phyloP scores from a whole-genome alignment of 2,797 vertebrate species.

The Xyrichtys novacula region DNA sequence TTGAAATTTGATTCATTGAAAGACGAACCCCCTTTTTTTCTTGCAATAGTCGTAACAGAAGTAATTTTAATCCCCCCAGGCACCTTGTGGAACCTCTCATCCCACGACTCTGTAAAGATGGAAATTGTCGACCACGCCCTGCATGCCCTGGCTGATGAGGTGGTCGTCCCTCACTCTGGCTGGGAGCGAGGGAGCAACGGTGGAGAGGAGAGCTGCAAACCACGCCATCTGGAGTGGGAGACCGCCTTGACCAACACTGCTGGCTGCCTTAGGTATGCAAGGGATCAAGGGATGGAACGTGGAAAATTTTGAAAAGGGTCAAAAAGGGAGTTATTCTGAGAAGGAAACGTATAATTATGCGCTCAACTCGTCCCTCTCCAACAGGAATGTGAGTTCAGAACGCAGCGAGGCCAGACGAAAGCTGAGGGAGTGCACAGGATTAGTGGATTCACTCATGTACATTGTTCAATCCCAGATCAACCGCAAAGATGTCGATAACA shows the following conservation, averaged over 20 bases:
- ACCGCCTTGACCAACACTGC: constrained; percentile 96
- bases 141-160: constrained; percentile 93
- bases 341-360: constrained; percentile 51
- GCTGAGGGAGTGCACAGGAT: constrained; percentile 92
- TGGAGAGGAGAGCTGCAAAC: constrained; percentile 92
- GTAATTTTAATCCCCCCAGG: constrained; percentile 76
- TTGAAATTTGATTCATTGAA: constrained; percentile 1
- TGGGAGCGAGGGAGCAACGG: constrained; percentile 91
- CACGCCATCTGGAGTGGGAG: constrained; percentile 96
- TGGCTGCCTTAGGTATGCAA: constrained; percentile 93
- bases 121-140: constrained; percentile 97
- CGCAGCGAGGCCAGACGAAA: constrained; percentile 95
- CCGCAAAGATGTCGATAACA: constrained; percentile 95
- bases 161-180: constrained; percentile 94
- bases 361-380: constrained; percentile 30
- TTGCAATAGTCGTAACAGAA: not conserved
- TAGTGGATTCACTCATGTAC: constrained; percentile 96
- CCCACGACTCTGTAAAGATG: constrained; percentile 98
- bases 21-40: not conserved
- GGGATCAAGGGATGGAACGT: constrained; percentile 6
- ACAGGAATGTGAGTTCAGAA: constrained; percentile 97
- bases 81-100: constrained; percentile 98
- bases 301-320: not conserved
- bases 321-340: constrained; percentile 48
- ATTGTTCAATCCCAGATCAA: constrained; percentile 94